These are phyloP conservation scores for Takifugu ocellatus DNA, from an alignment of 2,797 vertebrate genomes.

Conservation along the genomic window DNA sequence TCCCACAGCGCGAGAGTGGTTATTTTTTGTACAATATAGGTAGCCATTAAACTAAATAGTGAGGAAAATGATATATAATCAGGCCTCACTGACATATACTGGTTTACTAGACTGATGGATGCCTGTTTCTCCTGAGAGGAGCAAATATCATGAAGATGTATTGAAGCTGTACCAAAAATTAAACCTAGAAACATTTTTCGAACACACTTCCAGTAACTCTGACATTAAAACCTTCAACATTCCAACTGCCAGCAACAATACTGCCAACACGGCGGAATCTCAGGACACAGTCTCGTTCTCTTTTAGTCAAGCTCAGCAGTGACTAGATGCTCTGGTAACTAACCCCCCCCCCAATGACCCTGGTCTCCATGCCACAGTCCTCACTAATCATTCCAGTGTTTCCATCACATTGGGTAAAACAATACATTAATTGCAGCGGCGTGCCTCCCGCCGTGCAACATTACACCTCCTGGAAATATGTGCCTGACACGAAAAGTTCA, in stretches of 20 bases:
- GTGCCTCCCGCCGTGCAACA: slow-evolving; percentile 53
- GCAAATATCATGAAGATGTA: slow-evolving; percentile 7
- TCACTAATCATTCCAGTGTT: slow-evolving; percentile 65
- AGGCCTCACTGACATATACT: too few species aligned
- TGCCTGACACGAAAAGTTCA: slow-evolving; percentile 41
- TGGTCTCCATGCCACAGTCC: slow-evolving; percentile 40
- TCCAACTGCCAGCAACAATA: slow-evolving; percentile 20
- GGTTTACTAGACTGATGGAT: background rate
- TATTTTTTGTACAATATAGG: too few species aligned
- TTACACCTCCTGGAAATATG: slow-evolving; percentile 27
- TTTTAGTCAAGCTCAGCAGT: slow-evolving; percentile 36
- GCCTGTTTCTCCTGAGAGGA: background rate
- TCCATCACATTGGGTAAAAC: slow-evolving; percentile 71
- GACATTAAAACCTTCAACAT: slow-evolving; percentile 9
- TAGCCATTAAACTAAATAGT: too few species aligned
- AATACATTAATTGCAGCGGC: slow-evolving; percentile 68
- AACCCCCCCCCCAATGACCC: slow-evolving; percentile 40
- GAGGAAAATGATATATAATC: too few species aligned
- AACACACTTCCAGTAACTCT: slow-evolving; percentile 26
- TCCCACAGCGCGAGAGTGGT: too few species aligned
- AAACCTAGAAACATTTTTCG: slow-evolving; percentile 13
- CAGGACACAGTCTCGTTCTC: slow-evolving; percentile 1
- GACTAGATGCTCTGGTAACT: slow-evolving; percentile 48
- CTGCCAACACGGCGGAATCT: slow-evolving; percentile 11
- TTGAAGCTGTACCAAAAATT: background rate